Evolutionary conservation across 1,140 invertebrate species (phyloP).

Genomic region (Acromyrmex heyeri): DNA sequence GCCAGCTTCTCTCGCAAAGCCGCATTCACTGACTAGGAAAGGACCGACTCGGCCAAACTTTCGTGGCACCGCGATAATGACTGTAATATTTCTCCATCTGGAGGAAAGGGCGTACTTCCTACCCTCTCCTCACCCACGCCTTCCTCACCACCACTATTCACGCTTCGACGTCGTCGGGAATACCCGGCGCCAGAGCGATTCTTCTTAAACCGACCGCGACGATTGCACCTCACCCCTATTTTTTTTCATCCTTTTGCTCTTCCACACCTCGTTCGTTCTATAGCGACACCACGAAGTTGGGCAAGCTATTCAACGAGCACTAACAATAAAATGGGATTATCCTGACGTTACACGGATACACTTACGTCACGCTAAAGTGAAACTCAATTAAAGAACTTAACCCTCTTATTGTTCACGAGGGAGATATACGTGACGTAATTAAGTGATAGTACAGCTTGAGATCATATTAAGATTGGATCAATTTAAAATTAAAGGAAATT

Average conservation of each 20-base stretch:
- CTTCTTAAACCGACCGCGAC: conserved; percentile 63
- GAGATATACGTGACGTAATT: not conserved
- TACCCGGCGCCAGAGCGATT: conserved; percentile 58
- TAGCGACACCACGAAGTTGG: conserved; percentile 5
- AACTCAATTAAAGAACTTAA: conserved; percentile 48
- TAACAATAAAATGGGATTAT: conserved; percentile 55
- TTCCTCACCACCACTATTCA: conserved; percentile 10
- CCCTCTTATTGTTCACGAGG: not conserved
- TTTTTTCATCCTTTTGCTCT: conserved; percentile 13
- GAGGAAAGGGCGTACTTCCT: conserved; percentile 59
- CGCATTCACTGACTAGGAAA: conserved; percentile 23
- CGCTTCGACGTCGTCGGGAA: conserved; percentile 57
- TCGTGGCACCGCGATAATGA: conserved; percentile 72
- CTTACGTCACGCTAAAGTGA: conserved; percentile 40
- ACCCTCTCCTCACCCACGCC: not conserved
- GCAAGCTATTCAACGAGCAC: conserved; percentile 53
- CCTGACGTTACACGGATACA: conserved; percentile 45
- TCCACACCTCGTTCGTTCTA: conserved; percentile 30
- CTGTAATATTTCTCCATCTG: conserved; percentile 66
- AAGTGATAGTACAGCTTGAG: conserved; percentile 7
- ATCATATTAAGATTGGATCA: not conserved
- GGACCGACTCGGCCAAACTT: conserved; percentile 66
- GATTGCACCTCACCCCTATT: conserved; percentile 20
- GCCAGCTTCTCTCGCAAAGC: conserved; percentile 29
- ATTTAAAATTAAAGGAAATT: conserved; percentile 16